A percentile compares a stretch with the other conserved stretches of the same genome.
Evolutionary conservation across 1,140 invertebrate species (phyloP).

Genomic region (Drosophila obscura): DNA sequence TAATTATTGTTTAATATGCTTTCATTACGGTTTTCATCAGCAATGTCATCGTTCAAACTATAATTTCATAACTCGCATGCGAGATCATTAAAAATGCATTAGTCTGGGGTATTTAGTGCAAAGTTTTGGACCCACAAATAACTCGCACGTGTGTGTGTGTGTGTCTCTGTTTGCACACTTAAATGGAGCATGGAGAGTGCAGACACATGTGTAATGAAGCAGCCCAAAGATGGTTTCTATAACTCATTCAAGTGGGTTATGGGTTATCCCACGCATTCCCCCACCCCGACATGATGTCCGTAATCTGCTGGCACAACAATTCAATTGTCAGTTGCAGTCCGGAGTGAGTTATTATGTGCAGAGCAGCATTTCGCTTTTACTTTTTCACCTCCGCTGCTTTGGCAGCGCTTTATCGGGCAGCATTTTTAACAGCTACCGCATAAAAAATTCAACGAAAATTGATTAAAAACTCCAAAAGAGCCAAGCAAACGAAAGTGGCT

Average conservation of each 20-base stretch:
- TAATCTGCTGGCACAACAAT: conserved; percentile 29
- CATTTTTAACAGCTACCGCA: conserved; percentile 71
- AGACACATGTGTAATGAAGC: background rate
- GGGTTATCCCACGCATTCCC: background rate
- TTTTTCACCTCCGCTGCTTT: conserved; percentile 53
- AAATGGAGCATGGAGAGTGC: background rate
- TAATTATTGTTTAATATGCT: conserved; percentile 71
- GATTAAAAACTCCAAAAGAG: conserved; percentile 77
- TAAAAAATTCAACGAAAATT: conserved; percentile 80
- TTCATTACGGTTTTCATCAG: conserved; percentile 80
- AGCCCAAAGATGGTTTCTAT: background rate
- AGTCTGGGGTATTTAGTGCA: conserved; percentile 42
- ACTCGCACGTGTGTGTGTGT: conserved; percentile 6
- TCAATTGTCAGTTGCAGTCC: conserved; percentile 55
- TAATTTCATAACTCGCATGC: conserved; percentile 53
- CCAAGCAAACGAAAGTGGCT: conserved; percentile 38
- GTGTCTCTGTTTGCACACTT: background rate
- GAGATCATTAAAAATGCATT: conserved; percentile 69
- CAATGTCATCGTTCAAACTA: conserved; percentile 79
- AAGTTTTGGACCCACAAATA: conserved; percentile 43
- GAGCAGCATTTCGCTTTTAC: conserved; percentile 59
- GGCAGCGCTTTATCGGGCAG: conserved; percentile 50
- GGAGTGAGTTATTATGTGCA: conserved; percentile 61
- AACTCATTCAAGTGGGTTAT: background rate
- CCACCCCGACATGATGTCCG: no score